Evolutionary conservation across 2,888 invertebrate species (phyloP), one percentile per base, ranked within the genome.

Genomic region (Timema podura): DNA sequence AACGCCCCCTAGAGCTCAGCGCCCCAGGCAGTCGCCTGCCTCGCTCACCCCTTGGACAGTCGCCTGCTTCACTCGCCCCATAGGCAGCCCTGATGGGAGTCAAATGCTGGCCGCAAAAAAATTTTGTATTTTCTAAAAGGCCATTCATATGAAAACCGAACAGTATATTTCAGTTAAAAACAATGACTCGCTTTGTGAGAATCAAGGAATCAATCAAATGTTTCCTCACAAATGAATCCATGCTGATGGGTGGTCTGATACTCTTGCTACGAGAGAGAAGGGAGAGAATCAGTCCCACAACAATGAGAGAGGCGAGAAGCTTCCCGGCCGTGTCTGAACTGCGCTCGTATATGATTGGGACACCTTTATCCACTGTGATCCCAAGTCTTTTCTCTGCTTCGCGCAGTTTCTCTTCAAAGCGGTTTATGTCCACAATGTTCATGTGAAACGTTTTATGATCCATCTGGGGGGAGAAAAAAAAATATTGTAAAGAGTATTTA

Each of bases 401-500:
- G 48, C 97, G 85, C 47, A 98, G 82, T 82, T 95, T 96, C 76
- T 92, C 91, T 81, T 98, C 98, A 80, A 98, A 94, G 75, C 91
- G 89, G 68, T 90, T 87, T 47, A 91, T 88, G 78, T 94, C 92
- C 0, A 91, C 91, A 9, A 95, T 89, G 78, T 92, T 91, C 91
- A 96, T 93, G 76, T 91, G 91, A 79, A 87, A 94, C 10, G 89
- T 87, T 73, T 87, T 87, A 72, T 88, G 87, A 46, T 85, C 85
- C 1, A 86, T 82, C 87, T 88, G 78, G 73, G 82, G 80, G 71
- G 70, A 66, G 44, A 30, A 30, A 30, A 30, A 30, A 30, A 30
- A 30, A 30, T 45, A 65, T 16, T 48, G 64, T 10, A 48, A 16
- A 30, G 30, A 30, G 30, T 30, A 30, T 30, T 30, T 30, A 1